Percentiles rank a stretch among this genome's conserved stretches.
Evolutionary conservation across 2,113 vertebrate species (phyloP).

Genomic region (Athene cunicularia): DNA sequence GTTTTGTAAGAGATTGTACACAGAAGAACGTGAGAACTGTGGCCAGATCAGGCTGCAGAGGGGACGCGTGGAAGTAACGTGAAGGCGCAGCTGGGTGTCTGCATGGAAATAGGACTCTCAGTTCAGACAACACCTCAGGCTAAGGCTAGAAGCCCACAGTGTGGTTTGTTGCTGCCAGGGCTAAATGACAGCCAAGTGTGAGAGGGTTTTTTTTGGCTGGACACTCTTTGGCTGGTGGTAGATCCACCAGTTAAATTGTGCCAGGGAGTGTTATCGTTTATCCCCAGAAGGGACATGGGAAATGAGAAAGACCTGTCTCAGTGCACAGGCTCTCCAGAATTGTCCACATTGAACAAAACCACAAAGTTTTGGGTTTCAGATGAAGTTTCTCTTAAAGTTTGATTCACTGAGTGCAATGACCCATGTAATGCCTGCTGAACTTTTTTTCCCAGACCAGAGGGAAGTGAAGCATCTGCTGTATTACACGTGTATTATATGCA

Average conservation of each 20-base stretch:
- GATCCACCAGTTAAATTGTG: not conserved
- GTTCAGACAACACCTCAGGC: not conserved
- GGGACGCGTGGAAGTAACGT: rapidly evolving
- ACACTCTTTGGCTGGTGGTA: too few relatives aligned
- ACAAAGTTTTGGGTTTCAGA: not conserved
- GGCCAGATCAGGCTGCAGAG: not conserved
- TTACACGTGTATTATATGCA: not conserved
- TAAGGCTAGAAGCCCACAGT: not conserved
- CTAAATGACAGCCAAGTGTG: not conserved
- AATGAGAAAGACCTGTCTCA: not conserved
- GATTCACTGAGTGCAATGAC: not conserved
- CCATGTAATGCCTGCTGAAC: not conserved
- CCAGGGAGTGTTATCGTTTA: not conserved
- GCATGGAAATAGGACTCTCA: not conserved
- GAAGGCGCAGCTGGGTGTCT: not conserved
- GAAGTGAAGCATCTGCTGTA: not conserved
- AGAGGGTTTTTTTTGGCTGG: not conserved
- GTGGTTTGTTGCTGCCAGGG: not conserved
- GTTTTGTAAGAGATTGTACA: not conserved
- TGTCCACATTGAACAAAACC: not conserved
- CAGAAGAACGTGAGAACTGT: not conserved
- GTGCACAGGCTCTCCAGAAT: not conserved
- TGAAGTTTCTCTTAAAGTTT: not conserved
- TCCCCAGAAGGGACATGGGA: not conserved
- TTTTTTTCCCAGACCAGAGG: not conserved